Evolutionary conservation across 2,888 invertebrate genomes (phyloP).

Genomic region (Thysanoteuthis rhombus): DNA sequence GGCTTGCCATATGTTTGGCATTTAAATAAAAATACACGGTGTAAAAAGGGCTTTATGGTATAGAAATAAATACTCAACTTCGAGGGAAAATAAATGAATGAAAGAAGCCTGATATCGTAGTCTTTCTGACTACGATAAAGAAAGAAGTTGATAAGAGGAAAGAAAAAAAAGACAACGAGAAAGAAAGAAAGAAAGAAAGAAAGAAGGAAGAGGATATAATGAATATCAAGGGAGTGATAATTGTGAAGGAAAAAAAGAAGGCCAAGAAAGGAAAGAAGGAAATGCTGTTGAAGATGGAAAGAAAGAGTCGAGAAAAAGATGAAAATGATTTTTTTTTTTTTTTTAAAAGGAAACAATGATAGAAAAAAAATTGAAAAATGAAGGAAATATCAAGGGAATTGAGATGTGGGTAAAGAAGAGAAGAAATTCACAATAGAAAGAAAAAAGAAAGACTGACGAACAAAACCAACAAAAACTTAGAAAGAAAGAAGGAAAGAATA

Average conservation of each 20-base stretch:
- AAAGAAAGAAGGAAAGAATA: no score
- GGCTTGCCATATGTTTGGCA: background rate
- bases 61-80: background rate
- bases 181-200: background rate
- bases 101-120: no score
- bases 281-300: background rate
- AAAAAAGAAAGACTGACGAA: no score
- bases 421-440: no score
- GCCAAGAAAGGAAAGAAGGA: background rate
- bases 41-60: background rate
- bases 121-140: no score
- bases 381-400: background rate
- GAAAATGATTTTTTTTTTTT: no score
- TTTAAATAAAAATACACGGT: background rate
- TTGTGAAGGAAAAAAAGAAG: background rate
- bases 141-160: no score
- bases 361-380: background rate
- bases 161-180: background rate
- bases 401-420: background rate
- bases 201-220: background rate
- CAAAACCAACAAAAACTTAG: no score
- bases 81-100: background rate
- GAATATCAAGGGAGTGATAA: background rate
- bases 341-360: background rate
- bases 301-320: background rate